Percentiles rank a stretch among this genome's conserved stretches.
Conservation (phyloP, 2,113 vertebrate genomes). For the Neoarius graeffei region DNA sequence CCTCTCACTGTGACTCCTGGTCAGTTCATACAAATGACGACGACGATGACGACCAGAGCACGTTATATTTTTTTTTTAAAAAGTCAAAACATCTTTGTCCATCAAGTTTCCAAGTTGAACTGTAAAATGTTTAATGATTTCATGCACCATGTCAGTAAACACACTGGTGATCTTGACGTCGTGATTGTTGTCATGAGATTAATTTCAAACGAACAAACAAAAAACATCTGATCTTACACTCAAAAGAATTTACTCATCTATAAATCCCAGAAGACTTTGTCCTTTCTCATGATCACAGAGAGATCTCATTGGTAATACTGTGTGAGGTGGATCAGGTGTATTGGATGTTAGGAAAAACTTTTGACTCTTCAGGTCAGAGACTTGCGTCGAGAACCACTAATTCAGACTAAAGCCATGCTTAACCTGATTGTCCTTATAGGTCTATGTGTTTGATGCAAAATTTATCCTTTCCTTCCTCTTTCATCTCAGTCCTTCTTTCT, state of each 20-base stretch:
- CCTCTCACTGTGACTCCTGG: too few species aligned
- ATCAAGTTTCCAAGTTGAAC: neutral
- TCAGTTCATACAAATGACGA: too few species aligned
- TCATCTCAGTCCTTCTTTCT: constrained; percentile 36
- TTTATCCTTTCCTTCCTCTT: constrained; percentile 3
- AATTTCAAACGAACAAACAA: neutral
- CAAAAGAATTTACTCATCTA: neutral
- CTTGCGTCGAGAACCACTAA: neutral
- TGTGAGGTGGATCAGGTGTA: neutral
- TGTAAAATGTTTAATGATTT: neutral
- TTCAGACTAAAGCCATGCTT: neutral
- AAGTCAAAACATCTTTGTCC: neutral
- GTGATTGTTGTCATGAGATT: neutral
- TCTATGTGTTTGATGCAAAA: neutral
- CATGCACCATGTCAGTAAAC: neutral
- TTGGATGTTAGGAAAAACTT: neutral
- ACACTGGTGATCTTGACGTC: neutral
- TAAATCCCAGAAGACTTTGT: neutral
- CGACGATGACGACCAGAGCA: too few species aligned
- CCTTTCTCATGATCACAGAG: neutral
- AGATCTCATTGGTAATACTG: neutral
- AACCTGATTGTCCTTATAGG: neutral
- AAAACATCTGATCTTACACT: neutral
- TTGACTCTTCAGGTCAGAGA: neutral
- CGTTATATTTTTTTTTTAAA: too few species aligned